phyloP scores from a whole-genome alignment of 2,888 invertebrate species.

The Conops quadrifasciatus region DNA sequence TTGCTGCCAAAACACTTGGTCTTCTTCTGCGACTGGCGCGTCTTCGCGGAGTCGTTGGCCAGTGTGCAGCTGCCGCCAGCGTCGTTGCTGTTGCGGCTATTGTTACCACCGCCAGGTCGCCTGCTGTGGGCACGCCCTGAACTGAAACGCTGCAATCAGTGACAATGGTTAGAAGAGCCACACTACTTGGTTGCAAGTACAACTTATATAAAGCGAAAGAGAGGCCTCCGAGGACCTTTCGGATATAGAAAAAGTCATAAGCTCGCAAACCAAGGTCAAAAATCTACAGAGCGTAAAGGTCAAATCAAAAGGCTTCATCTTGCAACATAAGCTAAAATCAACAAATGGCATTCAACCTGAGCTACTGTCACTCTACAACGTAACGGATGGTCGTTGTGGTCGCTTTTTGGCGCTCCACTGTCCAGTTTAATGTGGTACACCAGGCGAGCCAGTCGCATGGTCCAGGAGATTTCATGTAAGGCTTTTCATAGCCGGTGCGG shows the following conservation, averaged over 20 bases:
- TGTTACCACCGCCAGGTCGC: slow-evolving; percentile 44
- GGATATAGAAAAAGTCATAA: background rate
- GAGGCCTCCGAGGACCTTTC: background rate
- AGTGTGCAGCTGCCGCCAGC: slow-evolving; percentile 46
- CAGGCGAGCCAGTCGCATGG: slow-evolving; percentile 61
- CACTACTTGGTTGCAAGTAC: background rate
- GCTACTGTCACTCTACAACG: slow-evolving; percentile 24
- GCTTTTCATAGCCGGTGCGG: background rate
- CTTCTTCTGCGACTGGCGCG: slow-evolving; percentile 58
- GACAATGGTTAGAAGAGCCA: slow-evolving; percentile 4
- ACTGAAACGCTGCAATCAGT: slow-evolving; percentile 51
- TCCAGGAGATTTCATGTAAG: slow-evolving; percentile 40
- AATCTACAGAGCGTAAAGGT: slow-evolving; percentile 14
- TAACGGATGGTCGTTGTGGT: slow-evolving; percentile 3
- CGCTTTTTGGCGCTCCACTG: slow-evolving; percentile 47
- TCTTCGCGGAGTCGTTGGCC: slow-evolving; percentile 42
- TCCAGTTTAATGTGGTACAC: slow-evolving; percentile 58
- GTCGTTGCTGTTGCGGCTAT: slow-evolving; percentile 37
- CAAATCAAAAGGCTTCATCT: background rate
- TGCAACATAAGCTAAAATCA: background rate
- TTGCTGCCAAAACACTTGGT: slow-evolving; percentile 69
- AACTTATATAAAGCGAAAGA: too few relatives aligned
- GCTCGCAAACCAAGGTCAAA: background rate
- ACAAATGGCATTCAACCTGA: slow-evolving; percentile 41
- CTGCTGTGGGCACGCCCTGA: slow-evolving; percentile 48